Conservation (phyloP, 2,797 vertebrate species). For the Geotrypetes seraphini region DNA sequence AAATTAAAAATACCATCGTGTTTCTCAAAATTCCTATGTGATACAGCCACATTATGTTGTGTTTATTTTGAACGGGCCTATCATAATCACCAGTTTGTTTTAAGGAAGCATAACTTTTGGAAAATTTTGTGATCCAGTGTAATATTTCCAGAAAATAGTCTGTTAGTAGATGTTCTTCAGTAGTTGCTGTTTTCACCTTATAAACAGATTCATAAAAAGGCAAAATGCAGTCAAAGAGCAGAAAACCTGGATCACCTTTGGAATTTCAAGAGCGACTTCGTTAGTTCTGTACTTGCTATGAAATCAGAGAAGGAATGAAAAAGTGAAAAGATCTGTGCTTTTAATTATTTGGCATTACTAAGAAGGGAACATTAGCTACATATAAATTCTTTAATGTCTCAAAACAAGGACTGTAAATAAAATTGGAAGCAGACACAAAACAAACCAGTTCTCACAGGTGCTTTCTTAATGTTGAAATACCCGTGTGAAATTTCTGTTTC, state of each 20-base stretch:
- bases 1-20: no score
- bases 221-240: constrained; percentile 42
- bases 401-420: constrained; percentile 33
- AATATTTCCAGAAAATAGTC: no score
- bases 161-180: no score
- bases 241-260: constrained; percentile 34
- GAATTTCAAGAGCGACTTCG: constrained; percentile 35
- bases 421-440: constrained; percentile 43
- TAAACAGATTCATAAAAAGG: constrained; percentile 45
- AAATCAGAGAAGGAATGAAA: constrained; percentile 20
- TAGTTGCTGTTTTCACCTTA: constrained; percentile 42
- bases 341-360: constrained; percentile 30
- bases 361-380: no score
- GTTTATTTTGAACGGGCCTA: no score
- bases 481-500: constrained; percentile 55
- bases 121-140: no score
- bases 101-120: no score
- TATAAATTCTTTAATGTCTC: no score
- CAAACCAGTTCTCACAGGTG: constrained; percentile 42
- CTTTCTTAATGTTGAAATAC: constrained; percentile 39
- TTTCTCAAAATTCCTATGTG: no score
- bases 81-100: no score
- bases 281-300: constrained; percentile 12
- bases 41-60: no score
- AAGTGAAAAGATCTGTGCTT: constrained; percentile 30